phyloP scores from a whole-genome alignment of 2,797 vertebrate genomes.

The Streptopelia turtur region DNA sequence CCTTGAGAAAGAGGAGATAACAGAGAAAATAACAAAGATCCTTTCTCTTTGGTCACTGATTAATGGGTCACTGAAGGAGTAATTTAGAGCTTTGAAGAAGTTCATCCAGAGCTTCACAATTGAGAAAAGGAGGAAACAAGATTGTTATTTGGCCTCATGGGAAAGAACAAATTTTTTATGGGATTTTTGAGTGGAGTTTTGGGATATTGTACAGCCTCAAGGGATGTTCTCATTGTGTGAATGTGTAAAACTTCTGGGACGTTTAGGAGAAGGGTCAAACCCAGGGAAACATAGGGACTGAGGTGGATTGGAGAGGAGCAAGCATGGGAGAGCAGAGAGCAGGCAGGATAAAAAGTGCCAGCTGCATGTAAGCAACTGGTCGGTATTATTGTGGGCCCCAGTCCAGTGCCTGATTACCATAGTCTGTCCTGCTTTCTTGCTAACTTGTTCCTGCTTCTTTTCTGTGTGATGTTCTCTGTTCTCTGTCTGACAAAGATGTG shows the following conservation, averaged over 20 bases:
- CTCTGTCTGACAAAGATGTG: not conserved
- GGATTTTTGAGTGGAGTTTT: not conserved
- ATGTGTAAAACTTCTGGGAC: not conserved
- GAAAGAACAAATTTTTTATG: not conserved
- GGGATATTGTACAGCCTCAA: not conserved
- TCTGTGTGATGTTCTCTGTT: not conserved
- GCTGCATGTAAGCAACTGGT: not conserved
- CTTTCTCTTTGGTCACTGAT: not conserved
- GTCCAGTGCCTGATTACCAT: not conserved
- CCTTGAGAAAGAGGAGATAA: not conserved
- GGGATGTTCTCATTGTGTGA: not conserved
- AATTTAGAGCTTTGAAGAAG: not conserved
- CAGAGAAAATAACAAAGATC: not conserved
- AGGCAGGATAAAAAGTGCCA: not conserved
- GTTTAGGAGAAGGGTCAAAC: not conserved
- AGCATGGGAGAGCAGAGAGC: not conserved
- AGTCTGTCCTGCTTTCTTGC: not conserved
- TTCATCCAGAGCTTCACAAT: not conserved
- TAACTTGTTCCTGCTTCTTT: not conserved
- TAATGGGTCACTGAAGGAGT: not conserved
- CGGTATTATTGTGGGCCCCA: accelerated
- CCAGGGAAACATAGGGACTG: not conserved
- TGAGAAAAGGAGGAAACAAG: not conserved
- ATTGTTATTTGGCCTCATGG: not conserved
- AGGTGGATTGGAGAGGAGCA: not conserved